Evolutionary conservation across 2,797 vertebrate genomes (phyloP).

Genomic region (Epinephelus coioides): DNA sequence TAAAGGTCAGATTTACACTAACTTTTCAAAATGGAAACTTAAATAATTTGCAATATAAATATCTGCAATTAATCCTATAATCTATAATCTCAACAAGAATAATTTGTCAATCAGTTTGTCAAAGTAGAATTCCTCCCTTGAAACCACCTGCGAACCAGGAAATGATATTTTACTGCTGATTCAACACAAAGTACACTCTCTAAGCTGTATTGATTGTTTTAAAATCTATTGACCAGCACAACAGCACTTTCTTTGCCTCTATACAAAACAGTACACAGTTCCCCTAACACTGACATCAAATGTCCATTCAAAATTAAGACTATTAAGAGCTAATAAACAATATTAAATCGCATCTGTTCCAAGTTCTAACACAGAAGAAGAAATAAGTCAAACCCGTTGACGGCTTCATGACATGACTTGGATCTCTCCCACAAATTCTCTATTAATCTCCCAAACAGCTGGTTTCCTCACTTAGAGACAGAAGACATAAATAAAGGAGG

Average conservation of each 20-base stretch:
- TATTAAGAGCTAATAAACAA: constrained; percentile 4
- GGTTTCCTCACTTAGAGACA: constrained; percentile 26
- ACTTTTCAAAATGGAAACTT: not conserved
- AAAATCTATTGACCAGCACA: constrained; percentile 48
- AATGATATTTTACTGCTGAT: not conserved
- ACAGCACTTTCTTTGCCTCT: constrained; percentile 34
- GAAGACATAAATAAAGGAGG: constrained; percentile 44
- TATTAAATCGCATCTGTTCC: not conserved
- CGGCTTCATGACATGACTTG: not conserved
- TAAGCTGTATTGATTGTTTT: constrained; percentile 57
- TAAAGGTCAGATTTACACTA: not conserved
- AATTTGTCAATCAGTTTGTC: not conserved
- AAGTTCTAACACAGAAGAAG: not conserved
- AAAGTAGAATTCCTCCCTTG: not conserved
- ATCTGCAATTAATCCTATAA: not conserved
- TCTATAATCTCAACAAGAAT: not conserved
- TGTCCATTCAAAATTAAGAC: constrained; percentile 2
- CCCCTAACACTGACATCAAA: constrained; percentile 3
- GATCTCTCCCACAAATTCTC: constrained; percentile 15
- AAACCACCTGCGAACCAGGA: not conserved
- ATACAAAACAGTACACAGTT: constrained; percentile 12
- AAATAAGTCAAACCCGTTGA: constrained; percentile 10
- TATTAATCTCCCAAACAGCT: constrained; percentile 30
- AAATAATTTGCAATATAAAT: not conserved
- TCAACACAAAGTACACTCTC: constrained; percentile 20